phyloP scores from a whole-genome alignment of 2,888 invertebrate species.

The Aplocera efformata region DNA sequence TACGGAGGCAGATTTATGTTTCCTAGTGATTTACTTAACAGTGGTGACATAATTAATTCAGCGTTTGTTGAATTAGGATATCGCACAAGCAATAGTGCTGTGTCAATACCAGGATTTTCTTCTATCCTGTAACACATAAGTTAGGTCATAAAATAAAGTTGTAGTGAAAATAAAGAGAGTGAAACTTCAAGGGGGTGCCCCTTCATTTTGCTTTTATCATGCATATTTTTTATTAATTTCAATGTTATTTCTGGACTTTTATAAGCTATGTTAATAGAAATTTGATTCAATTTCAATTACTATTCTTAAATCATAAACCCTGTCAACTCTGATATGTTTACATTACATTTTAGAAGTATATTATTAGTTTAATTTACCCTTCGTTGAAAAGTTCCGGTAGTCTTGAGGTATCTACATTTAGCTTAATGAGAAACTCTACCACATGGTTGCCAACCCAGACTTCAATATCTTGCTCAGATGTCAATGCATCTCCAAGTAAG shows the following conservation, averaged over 20 bases:
- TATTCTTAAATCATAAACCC: too few species aligned
- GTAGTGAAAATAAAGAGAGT: too few species aligned
- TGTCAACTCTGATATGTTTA: too few species aligned
- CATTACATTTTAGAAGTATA: background rate
- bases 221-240: too few species aligned
- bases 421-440: constrained; percentile 83
- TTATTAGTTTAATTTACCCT: constrained; percentile 46
- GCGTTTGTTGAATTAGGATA: constrained; percentile 79
- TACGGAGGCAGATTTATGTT: constrained; percentile 69
- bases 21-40: constrained; percentile 67
- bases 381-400: constrained; percentile 80
- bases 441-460: constrained; percentile 81
- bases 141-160: too few species aligned
- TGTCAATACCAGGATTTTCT: constrained; percentile 71
- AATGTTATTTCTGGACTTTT: too few species aligned
- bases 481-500: constrained; percentile 76
- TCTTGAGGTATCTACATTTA: constrained; percentile 82
- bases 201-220: too few species aligned
- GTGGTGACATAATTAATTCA: constrained; percentile 70
- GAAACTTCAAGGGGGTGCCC: too few species aligned
- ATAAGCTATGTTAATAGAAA: too few species aligned
- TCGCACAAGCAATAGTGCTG: constrained; percentile 77
- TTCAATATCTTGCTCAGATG: constrained; percentile 82
- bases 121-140: constrained; percentile 48
- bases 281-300: too few species aligned